phyloP scores from a whole-genome alignment of 2,888 invertebrate species.

The Epirrita christyi region DNA sequence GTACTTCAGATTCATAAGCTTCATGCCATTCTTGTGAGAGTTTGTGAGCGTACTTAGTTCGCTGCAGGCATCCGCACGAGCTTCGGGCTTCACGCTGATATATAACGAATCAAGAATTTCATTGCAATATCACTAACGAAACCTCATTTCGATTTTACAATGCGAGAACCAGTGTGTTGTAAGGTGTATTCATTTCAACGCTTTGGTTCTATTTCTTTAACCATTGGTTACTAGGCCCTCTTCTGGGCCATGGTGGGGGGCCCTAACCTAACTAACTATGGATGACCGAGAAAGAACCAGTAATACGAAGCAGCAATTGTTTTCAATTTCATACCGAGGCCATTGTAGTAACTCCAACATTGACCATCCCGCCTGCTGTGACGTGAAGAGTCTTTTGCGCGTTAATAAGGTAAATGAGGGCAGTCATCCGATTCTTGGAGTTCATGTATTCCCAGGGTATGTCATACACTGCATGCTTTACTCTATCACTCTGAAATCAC shows the following conservation, averaged over 20 bases:
- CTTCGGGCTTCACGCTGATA: too few relatives aligned
- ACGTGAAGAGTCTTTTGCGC: constrained; percentile 41
- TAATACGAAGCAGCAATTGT: neutral
- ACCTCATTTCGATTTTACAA: too few relatives aligned
- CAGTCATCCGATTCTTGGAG: constrained; percentile 31
- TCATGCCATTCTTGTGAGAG: too few relatives aligned
- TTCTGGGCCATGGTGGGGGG: too few relatives aligned
- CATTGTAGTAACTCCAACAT: constrained; percentile 45
- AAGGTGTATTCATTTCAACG: too few relatives aligned
- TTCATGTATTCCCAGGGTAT: constrained; percentile 49
- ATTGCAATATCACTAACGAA: too few relatives aligned
- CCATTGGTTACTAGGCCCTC: neutral
- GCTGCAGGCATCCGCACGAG: too few relatives aligned
- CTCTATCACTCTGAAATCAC: constrained; percentile 39
- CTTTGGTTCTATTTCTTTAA: neutral
- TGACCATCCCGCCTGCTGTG: constrained; percentile 42
- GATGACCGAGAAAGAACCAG: too few relatives aligned
- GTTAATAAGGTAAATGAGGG: constrained; percentile 39
- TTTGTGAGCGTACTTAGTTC: too few relatives aligned
- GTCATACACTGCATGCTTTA: constrained; percentile 42
- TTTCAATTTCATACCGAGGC: constrained; percentile 31
- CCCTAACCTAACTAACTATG: neutral
- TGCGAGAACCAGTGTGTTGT: too few relatives aligned
- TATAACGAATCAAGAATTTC: too few relatives aligned
- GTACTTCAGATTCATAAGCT: too few relatives aligned